Percentiles rank a stretch among this genome's conserved stretches.
phyloP scores from a whole-genome alignment of 2,113 vertebrate species.

The Hystrix cristata region DNA sequence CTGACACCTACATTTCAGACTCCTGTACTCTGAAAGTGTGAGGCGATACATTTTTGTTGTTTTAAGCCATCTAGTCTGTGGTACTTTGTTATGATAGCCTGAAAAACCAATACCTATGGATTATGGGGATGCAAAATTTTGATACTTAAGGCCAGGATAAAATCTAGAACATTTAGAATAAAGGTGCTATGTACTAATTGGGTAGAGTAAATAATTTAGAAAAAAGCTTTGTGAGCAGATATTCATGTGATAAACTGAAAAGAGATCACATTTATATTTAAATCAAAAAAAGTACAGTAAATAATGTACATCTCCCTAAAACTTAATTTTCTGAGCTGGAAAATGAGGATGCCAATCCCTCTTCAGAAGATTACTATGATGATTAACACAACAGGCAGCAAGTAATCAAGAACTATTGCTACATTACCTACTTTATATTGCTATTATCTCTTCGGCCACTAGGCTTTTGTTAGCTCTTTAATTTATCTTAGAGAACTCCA shows the following conservation, averaged over 20 bases:
- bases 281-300: neutral
- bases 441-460: neutral
- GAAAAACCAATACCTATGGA: neutral
- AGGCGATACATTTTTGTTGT: neutral
- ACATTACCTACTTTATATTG: neutral
- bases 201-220: neutral
- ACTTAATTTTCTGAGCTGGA: neutral
- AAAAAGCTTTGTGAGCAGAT: neutral
- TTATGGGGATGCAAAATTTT: neutral
- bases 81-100: neutral
- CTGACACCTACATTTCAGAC: neutral
- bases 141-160: neutral
- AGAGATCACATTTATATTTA: neutral
- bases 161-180: neutral
- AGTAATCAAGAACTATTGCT: neutral
- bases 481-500: neutral
- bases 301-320: neutral
- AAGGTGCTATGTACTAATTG: neutral
- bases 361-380: neutral
- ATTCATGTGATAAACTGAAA: neutral
- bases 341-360: neutral
- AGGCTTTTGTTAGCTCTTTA: neutral
- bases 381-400: neutral
- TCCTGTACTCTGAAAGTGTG: neutral
- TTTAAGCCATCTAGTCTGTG: neutral